These are phyloP conservation scores for Rhamphomyia laevipes DNA, from an alignment of 2,888 invertebrate species.

Conservation along the genomic window DNA sequence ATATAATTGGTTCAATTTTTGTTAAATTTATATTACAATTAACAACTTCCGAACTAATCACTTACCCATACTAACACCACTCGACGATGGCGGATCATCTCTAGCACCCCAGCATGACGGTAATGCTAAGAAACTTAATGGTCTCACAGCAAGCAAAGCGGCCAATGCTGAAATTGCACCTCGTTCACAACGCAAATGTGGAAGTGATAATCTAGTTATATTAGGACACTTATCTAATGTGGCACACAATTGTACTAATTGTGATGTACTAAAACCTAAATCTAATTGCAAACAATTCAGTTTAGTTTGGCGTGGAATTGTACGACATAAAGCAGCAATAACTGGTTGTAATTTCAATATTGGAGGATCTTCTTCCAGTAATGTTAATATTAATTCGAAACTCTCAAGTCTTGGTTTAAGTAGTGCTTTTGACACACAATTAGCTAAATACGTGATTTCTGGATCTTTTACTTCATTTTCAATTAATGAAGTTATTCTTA, in stretches of 20 bases:
- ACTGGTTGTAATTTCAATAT: slow-evolving; percentile 40
- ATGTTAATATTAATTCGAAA: slow-evolving; percentile 42
- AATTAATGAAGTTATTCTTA: slow-evolving; percentile 41
- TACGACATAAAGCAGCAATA: slow-evolving; percentile 40
- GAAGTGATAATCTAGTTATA: slow-evolving; percentile 42
- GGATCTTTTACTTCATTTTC: slow-evolving; percentile 42
- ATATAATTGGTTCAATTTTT: background rate
- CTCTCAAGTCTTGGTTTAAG: slow-evolving; percentile 40
- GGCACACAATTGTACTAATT: slow-evolving; percentile 42
- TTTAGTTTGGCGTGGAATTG: slow-evolving; percentile 26
- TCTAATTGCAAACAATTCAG: slow-evolving; percentile 42
- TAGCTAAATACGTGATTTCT: slow-evolving; percentile 40
- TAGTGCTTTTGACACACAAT: slow-evolving; percentile 38
- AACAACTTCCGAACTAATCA: slow-evolving; percentile 3
- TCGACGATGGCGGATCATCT: slow-evolving; percentile 41
- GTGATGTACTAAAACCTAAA: slow-evolving; percentile 41
- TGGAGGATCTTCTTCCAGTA: slow-evolving; percentile 42
- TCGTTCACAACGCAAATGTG: slow-evolving; percentile 43
- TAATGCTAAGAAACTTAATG: slow-evolving; percentile 40
- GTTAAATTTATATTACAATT: background rate
- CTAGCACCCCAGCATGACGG: slow-evolving; percentile 42
- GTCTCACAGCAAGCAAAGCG: slow-evolving; percentile 38
- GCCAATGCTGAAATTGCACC: slow-evolving; percentile 42
- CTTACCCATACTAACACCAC: slow-evolving; percentile 41
- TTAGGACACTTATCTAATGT: slow-evolving; percentile 40